Evolutionary conservation across 1,140 invertebrate species (phyloP), one percentile per base, ranked within the genome.

Genomic region (Nasonia vitripennis): DNA sequence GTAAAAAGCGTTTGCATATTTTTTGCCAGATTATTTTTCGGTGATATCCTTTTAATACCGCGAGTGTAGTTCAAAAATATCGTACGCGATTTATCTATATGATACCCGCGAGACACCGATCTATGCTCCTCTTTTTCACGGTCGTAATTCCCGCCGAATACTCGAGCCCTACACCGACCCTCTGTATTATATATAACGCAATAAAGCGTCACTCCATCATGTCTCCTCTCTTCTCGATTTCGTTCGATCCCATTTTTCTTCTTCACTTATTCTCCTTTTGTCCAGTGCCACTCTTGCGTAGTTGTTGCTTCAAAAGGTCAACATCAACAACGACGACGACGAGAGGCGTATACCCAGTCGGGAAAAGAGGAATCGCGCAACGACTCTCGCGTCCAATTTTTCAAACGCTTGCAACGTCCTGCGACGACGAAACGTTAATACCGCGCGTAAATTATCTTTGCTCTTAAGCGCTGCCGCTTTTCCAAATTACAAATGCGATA

Each of bases 401-500:
- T 91, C 88, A 89, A 68, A 51, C 78, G 75, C n/a, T 48, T 74
- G 71, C 87, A 62, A n/a, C 7, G 55, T n/a, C 55, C 55, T 1
- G 55, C 55, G 7, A 62, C 17, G 55, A 17, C 55, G 20, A 62
- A 62, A 62, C 55, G 55, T 62, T 62, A 62, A 62, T 62, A 62
- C 20, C 55, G 55, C 71, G n/a, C 55, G 70, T 51, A 78, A 55
- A 87, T 89, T 89, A 81, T 77, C 84, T 78, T 86, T 62, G 87
- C 84, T 55, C 45, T 71, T 81, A 55, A 83, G 48, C 31, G 48
- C n/a, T 37, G 79, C 45, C 41, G 83, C 84, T 88, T 87, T 86
- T 77, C 87, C 86, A 86, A 91, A 89, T 90, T 89, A 87, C 87
- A 87, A 77, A 45, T 48, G 84, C 87, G 81, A 90, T 88, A 87